Percentiles rank a stretch among this genome's conserved stretches.
Evolutionary conservation across 92 coral and sea anemone genomes (phyloP).

Genomic region (Pocillopora meandrina): DNA sequence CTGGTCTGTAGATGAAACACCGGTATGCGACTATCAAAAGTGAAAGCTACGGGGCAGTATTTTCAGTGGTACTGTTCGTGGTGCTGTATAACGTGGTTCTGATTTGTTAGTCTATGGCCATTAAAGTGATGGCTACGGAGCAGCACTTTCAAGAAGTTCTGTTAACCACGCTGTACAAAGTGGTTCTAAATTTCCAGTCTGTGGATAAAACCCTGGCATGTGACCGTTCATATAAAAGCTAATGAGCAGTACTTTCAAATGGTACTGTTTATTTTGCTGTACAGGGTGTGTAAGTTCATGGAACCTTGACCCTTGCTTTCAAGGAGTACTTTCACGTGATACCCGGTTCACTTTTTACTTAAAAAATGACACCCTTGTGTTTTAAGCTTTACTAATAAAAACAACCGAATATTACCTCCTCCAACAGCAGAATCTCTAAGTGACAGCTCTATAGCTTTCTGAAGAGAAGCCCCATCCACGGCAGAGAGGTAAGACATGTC

Average conservation of each 20-base stretch:
- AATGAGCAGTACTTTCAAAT: no score
- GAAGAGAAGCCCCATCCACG: constrained; percentile 77
- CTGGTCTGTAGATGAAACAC: not conserved
- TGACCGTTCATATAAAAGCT: no score
- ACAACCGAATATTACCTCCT: not conserved
- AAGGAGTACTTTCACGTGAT: no score
- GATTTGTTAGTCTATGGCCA: no score
- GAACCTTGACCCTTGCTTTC: no score
- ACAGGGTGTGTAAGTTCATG: not conserved
- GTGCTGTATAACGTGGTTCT: no score
- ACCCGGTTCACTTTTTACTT: not conserved
- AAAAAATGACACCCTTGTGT: not conserved
- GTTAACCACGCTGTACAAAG: no score
- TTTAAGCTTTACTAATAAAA: not conserved
- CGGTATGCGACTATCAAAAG: not conserved
- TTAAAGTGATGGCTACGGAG: not conserved
- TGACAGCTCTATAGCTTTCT: constrained; percentile 90
- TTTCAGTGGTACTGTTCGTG: not conserved
- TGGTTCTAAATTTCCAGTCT: no score
- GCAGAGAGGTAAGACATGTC: constrained; percentile 41
- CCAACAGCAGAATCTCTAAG: constrained; percentile 48
- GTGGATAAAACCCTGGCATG: no score
- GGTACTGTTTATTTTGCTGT: not conserved
- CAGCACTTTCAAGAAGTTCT: no score
- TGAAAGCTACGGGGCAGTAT: not conserved